A percentile compares a stretch with the other conserved stretches of the same genome.
Conservation (phyloP, 23 tunicate genomes). For the Trididemnum clinides region DNA sequence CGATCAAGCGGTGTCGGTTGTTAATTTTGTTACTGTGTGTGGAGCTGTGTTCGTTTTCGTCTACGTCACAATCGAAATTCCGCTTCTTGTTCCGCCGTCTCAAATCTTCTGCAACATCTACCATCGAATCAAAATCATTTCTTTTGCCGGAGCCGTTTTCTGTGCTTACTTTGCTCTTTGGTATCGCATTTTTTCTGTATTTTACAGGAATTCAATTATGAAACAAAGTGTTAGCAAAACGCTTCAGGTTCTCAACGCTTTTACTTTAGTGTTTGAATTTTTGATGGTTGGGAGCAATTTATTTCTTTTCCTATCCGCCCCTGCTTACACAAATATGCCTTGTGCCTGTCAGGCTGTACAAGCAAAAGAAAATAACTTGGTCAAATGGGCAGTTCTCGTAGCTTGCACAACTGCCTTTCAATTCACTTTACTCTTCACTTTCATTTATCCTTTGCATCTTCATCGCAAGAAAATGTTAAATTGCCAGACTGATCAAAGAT, state of each 20-base stretch:
- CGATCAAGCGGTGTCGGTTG: neutral
- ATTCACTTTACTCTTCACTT: slow-evolving; percentile 17
- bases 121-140: slow-evolving; percentile 28
- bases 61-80: slow-evolving; percentile 33
- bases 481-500: neutral
- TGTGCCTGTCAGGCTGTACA: slow-evolving; percentile 20
- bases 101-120: slow-evolving; percentile 17
- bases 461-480: slow-evolving; percentile 39
- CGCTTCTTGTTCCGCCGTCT: neutral
- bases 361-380: neutral
- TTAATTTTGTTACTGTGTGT: slow-evolving; percentile 12
- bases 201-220: slow-evolving; percentile 15
- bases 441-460: slow-evolving; percentile 35
- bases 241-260: neutral
- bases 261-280: neutral
- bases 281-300: slow-evolving; percentile 3
- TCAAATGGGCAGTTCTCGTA: slow-evolving; percentile 37
- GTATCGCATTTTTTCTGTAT: slow-evolving; percentile 37
- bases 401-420: slow-evolving; percentile 24
- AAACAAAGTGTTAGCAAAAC: neutral
- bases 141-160: neutral
- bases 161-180: slow-evolving; percentile 38
- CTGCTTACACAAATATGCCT: neutral
- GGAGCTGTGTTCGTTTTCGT: neutral
- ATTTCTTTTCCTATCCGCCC: slow-evolving; percentile 9